Evolutionary conservation across 2,888 invertebrate genomes (phyloP), one percentile per base, ranked within the genome.

Genomic region (Drosophila melanosoma): DNA sequence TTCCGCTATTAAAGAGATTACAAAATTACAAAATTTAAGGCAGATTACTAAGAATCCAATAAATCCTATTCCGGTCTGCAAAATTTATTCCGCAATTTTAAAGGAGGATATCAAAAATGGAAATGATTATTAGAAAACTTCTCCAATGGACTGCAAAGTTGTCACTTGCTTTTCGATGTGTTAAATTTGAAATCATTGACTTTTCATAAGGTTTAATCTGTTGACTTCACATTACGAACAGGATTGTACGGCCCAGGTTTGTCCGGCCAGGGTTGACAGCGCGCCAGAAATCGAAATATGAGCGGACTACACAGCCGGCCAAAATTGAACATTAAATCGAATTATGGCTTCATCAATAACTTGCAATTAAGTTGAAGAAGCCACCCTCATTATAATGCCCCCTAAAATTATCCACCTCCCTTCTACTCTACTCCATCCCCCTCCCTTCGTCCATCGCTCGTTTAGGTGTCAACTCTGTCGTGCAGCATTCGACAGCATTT

Each of bases 181-280:
- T 10, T 15, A 29, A 38, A 49, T 49, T 42, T 60, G 64, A 69
- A 82, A 78, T 83, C 87, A 84, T 79, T 82, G 80, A 84, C 76
- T 87, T 79, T 74, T 82, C 74, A 74, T 69, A 69, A 68, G 78
- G 73, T 72, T 77, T 66, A 67, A 74, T 81, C 76, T 74, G 64
- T 73, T 83, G 90, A 75, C 74, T 72, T 87, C 62, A 79, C 62
- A 77, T 74, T 74, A 74, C 68, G 68, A 60, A 40, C 64, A 71
- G 53, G 42, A 5, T 52, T 59, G 26, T 45, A 35, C 26, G 48
- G 35, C 38, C 10, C 54, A 52, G 59, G 53, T 12, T 48, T 56
- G 23, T 40, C 38, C 32, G 48, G 35, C 36, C 54, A 53, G 29
- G 29, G 29, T 29, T 17, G 61, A 10, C 2, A 11, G 15, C 23